Evolutionary conservation across 1,140 invertebrate genomes (phyloP), one percentile per base, ranked within the genome.

Genomic region (Helicoverpa zea): DNA sequence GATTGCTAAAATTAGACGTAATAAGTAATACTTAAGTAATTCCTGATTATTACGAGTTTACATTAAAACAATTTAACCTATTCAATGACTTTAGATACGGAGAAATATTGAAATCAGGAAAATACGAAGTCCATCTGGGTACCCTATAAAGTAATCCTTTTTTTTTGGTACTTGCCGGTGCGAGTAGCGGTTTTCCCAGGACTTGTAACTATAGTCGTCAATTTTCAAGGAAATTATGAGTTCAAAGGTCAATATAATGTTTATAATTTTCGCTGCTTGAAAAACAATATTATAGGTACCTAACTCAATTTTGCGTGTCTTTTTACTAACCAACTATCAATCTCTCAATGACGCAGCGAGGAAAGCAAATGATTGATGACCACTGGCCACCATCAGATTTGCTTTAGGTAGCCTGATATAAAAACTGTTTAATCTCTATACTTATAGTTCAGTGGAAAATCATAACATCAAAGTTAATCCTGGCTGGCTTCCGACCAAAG

Each of bases 401-500:
- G 5, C 35, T 43, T 43, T 77, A 66, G 56, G 54, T 30, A 63
- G n/a, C 10, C 47, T 18, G 14, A 35, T n/a, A 63, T 47, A 76
- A 76, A 61, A 76, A 76, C 58, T 64, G 12, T 7, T 12, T 56
- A 66, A 77, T 77, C 61, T 77, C 12, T 63, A 43, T 43, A 14
- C 54, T n/a, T 74, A 23, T 58, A 56, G 5, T 74, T 56, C 64
- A 18, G 54, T 47, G 43, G 18, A 12, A 75, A 75, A 75, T 75
- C 56, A 49, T 75, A 51, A 75, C 18, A 75, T 75, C 35, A 61
- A 75, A 61, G 43, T 47, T 75, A 75, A 75, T 75, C 58, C 43
- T 79, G 49, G 59, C 64, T 75, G 75, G 75, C 68, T 74, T 78
- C 75, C 66, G 14, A 47, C 75, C 75, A 79, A 79, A 47, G 43